Conservation (phyloP, 2,113 vertebrate genomes). For the Siniperca chuatsi region DNA sequence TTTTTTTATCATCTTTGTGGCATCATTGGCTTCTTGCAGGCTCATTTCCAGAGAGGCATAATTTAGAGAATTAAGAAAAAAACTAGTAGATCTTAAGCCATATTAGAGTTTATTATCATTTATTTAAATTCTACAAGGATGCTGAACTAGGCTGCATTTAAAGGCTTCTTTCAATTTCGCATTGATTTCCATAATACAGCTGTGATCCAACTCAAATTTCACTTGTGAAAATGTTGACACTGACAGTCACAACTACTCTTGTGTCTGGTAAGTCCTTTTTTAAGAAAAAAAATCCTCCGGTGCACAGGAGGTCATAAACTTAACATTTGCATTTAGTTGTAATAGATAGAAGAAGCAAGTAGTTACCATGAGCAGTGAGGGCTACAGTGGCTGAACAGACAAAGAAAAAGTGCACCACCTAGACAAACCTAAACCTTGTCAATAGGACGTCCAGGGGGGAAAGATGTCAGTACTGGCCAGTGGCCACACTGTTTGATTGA, state of each 20-base stretch:
- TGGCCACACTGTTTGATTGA: conserved; percentile 17
- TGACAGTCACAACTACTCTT: not conserved
- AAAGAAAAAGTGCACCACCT: not conserved
- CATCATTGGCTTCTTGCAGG: not conserved
- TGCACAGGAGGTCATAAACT: not conserved
- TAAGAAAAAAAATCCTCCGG: not conserved
- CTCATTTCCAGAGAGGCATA: not conserved
- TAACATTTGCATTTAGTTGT: not conserved
- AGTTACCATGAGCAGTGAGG: not conserved
- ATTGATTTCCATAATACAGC: not conserved
- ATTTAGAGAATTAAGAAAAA: not conserved
- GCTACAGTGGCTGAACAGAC: not conserved
- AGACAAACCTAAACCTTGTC: not conserved
- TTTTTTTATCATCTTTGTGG: not conserved
- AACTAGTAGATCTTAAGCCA: not conserved
- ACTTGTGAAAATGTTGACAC: not conserved
- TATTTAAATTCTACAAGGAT: not conserved
- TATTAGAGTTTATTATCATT: not conserved
- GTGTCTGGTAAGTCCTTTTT: not conserved
- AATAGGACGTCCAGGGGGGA: not conserved
- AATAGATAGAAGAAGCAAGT: not conserved
- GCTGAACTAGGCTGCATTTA: not conserved
- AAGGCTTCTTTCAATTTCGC: not conserved
- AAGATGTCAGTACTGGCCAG: not conserved
- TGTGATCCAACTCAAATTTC: not conserved